A percentile compares a stretch with the other conserved stretches of the same genome.
These are phyloP conservation scores for Copidosoma floridanum DNA, from an alignment of 1,140 invertebrate species.

Conservation along the genomic window DNA sequence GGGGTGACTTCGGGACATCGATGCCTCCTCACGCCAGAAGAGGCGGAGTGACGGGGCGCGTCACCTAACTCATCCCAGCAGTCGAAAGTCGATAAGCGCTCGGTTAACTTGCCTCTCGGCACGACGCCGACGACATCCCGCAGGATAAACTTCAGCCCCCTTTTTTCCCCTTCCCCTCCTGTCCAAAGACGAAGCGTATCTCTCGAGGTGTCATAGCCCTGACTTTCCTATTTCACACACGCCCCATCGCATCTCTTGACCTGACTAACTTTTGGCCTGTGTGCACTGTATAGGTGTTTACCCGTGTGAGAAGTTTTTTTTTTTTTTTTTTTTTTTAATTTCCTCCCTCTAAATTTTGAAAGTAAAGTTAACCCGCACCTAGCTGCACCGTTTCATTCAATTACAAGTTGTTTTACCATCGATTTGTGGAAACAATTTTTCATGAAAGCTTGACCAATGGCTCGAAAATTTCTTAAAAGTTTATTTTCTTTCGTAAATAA, in stretches of 20 bases:
- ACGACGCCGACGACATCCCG: constrained; percentile 6
- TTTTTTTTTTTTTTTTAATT: not conserved
- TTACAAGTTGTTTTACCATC: constrained; percentile 15
- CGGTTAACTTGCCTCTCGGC: constrained; percentile 30
- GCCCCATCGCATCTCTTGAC: constrained; percentile 11
- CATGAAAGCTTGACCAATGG: too few species aligned
- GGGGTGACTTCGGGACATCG: too few species aligned
- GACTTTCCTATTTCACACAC: not conserved
- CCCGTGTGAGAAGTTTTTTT: not conserved
- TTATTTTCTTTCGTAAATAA: too few species aligned
- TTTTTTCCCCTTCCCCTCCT: too few species aligned
- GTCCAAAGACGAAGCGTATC: not conserved
- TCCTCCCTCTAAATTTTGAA: not conserved
- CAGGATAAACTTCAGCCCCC: constrained; percentile 21
- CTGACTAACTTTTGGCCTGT: constrained; percentile 2
- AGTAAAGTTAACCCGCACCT: not conserved
- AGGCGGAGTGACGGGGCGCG: not conserved
- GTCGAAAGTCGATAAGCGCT: constrained; percentile 34
- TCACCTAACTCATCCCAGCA: constrained; percentile 18
- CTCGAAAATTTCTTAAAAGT: too few species aligned
- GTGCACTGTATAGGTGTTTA: too few species aligned
- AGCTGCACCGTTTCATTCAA: not conserved
- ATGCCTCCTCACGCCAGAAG: too few species aligned
- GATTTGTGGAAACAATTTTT: too few species aligned
- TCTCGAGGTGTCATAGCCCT: constrained; percentile 7